Evolutionary conservation across 92 coral and sea anemone species (phyloP).

Genomic region (Heteractis magnifica): DNA sequence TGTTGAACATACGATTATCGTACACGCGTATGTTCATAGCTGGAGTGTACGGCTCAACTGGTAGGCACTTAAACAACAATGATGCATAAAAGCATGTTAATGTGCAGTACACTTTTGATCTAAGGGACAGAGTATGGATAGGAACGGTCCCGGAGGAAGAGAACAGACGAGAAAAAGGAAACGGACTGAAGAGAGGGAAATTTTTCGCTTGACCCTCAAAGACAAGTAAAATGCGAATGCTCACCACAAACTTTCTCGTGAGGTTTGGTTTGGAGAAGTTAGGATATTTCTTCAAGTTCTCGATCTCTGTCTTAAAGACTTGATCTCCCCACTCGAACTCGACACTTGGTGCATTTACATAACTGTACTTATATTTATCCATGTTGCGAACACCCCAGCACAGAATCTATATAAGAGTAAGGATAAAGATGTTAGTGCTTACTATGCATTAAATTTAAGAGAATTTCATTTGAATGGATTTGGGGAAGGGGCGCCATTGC

Average conservation of each 20-base stretch:
- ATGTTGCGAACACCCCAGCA: constrained; percentile 92
- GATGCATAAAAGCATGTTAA: neutral
- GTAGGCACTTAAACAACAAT: neutral
- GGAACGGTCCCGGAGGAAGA: no score
- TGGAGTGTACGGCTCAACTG: constrained; percentile 61
- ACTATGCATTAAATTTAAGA: no score
- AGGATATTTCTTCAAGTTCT: constrained; percentile 63
- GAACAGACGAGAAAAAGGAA: no score
- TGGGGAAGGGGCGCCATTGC: no score
- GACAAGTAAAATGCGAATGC: neutral
- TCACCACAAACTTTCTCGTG: constrained; percentile 36
- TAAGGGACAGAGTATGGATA: neutral
- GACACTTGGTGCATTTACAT: constrained; percentile 61
- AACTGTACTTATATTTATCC: constrained; percentile 42
- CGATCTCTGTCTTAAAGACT: constrained; percentile 50
- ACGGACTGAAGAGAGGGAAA: neutral
- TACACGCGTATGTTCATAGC: constrained; percentile 79
- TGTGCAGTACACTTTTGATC: neutral
- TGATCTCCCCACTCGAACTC: constrained; percentile 75
- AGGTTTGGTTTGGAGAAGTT: constrained; percentile 68
- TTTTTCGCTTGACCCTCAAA: no score
- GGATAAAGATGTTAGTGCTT: neutral
- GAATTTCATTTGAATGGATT: no score
- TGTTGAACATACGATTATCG: constrained; percentile 71
- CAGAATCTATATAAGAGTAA: constrained; percentile 30